Evolutionary conservation across 1,140 invertebrate genomes (phyloP), one percentile per base, ranked within the genome.

Genomic region (Hydropsyche tenuis): DNA sequence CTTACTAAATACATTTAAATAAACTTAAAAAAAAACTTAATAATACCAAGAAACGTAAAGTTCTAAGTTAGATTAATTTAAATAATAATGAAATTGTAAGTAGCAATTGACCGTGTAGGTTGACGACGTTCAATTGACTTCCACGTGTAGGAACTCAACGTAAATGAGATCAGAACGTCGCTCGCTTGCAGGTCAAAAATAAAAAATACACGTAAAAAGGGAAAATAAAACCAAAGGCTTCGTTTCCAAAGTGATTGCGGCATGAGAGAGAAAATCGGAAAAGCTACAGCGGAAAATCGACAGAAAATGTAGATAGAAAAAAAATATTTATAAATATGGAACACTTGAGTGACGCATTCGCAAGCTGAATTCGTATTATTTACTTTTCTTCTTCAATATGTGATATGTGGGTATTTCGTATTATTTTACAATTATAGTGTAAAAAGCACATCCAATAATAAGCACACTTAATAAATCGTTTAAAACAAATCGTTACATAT

Each of bases 141-240:
- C 56, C 42, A 25, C 16, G 18, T 25, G 16, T 60, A 46, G 68
- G 69, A 45, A 62, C 23, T 51, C 69, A 63, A 72, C n/a, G 23
- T 66, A 73, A 53, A 73, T 76, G 75, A 76, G 75, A 76, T 76
- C 75, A 65, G 75, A 76, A 72, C 75, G 53, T 70, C 69, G 30
- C 37, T 45, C 56, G 60, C 53, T 43, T 46, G 48, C 30, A 60
- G 42, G 69, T 27, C 69, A 27, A 56, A 66, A 25, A 25, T 37
- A 23, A 46, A 69, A 69, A 14, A 37, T 56, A 46, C 30, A 72
- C 12, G 7, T 45, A 43, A 16, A 62, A 62, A 43, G 63, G 7
- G 23, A 45, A 18, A 62, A 63, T 11, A 45, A 69, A 25, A 60
- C 6, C 22, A 11, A 60, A 60, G 9, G 22, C 22, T n/a, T n/a